Percentiles rank a stretch among this genome's conserved stretches.
These are phyloP conservation scores for Brachystomella parvula DNA, from an alignment of 1,140 invertebrate genomes.

Conservation along the genomic window DNA sequence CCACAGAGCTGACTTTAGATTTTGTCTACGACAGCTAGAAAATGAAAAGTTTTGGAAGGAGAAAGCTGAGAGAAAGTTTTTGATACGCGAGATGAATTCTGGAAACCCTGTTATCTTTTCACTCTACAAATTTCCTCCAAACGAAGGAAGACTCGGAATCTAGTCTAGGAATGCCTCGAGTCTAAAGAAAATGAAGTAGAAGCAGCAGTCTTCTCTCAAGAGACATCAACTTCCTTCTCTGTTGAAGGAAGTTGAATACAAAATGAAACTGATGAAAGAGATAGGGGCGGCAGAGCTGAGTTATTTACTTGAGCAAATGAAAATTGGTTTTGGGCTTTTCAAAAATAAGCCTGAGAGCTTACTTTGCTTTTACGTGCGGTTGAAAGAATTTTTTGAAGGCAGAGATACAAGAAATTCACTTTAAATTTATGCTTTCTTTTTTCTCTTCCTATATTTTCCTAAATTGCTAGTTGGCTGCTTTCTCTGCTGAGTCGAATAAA, in stretches of 20 bases:
- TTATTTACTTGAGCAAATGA: background rate
- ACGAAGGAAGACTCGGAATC: background rate
- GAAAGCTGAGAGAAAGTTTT: conserved; percentile 8
- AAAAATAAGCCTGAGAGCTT: too few relatives aligned
- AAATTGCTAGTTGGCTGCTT: too few relatives aligned
- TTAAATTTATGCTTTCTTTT: too few relatives aligned
- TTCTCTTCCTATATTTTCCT: too few relatives aligned
- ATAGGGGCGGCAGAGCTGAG: background rate
- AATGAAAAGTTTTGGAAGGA: background rate
- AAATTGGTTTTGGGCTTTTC: too few relatives aligned
- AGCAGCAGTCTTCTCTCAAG: background rate
- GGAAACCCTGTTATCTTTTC: conserved; percentile 3
- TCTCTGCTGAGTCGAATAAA: too few relatives aligned
- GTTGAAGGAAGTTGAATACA: background rate
- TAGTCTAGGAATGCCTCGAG: background rate
- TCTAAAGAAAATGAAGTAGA: background rate
- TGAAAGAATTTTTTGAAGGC: too few relatives aligned
- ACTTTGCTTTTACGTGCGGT: too few relatives aligned
- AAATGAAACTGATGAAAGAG: conserved; percentile 10
- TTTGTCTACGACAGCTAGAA: background rate
- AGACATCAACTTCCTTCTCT: conserved; percentile 6
- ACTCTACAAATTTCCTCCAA: background rate
- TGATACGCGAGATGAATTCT: conserved; percentile 6
- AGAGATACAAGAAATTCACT: too few relatives aligned
- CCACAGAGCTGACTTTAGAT: too few relatives aligned